Evolutionary conservation across 2,113 vertebrate species (phyloP), one percentile per base, ranked within the genome.

Genomic region (Limanda limanda): DNA sequence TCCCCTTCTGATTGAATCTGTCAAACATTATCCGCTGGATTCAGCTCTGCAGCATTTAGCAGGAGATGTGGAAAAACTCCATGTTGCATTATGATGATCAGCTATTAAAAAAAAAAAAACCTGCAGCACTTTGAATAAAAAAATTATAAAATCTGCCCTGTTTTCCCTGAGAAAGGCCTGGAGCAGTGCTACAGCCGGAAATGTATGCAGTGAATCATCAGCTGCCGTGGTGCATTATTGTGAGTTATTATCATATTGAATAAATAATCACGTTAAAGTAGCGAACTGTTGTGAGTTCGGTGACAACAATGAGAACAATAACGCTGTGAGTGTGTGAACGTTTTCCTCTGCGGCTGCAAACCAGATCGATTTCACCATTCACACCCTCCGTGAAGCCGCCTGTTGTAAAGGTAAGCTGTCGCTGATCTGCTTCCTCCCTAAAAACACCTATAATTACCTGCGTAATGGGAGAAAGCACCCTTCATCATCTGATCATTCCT

Each of bases 401-500:
- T 55, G 64, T 57, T 68, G 55, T 68, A 69, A 68, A 81, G 80
- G 83, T 79, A 77, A 88, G 60, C 18, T 37, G 71, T 18, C 20
- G 54, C 69, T 74, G 78, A 37, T 82, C 74, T 72, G 75, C 65
- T 58, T 68, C 61, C 70, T 45, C 62, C 68, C 69, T 84, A 80
- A 90, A 86, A 88, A 86, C 78, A 85, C 88, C 89, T 93, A 86
- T 86, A 88, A 91, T 91, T 88, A 87, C 86, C 83, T 79, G 78
- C 8, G 74, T 89, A 81, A 89, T 82, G 74, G 83, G 84, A 87
- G 89, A 81, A 87, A 92, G 79, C 80, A 1, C 83, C 86, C 87
- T 82, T 84, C 84, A 89, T 92, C 90, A 86, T 86, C 82, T 85
- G 84, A 89, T 91, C 89, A 93, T 92, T 93, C 88, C 89, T 93